Percentiles rank a stretch among this genome's conserved stretches.
phyloP scores from a whole-genome alignment of 2,113 vertebrate genomes.

The Microcebus jonahi region DNA sequence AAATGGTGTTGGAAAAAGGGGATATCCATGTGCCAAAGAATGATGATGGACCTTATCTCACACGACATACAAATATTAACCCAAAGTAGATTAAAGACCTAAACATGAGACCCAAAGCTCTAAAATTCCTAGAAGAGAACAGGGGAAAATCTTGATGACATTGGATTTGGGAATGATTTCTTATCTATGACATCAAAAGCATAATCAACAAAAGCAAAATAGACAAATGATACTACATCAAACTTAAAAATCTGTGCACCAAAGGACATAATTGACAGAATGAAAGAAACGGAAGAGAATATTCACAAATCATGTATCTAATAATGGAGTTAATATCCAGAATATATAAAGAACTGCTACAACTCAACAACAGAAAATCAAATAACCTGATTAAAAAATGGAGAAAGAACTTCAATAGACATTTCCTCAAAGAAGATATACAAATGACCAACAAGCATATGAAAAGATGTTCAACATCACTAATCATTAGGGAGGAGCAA shows the following conservation, averaged over 20 bases:
- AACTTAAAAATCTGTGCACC: background rate
- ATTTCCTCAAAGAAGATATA: background rate
- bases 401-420: background rate
- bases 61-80: background rate
- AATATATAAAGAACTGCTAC: background rate
- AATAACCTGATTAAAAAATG: background rate
- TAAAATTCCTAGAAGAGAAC: background rate
- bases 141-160: background rate
- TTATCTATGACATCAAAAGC: background rate
- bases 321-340: background rate
- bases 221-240: background rate
- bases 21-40: background rate
- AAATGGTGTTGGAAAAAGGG: background rate
- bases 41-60: background rate
- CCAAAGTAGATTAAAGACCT: background rate
- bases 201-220: background rate
- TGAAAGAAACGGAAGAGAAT: background rate
- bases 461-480: background rate
- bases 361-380: background rate
- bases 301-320: background rate
- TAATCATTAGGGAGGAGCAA: background rate
- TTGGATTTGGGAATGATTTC: background rate
- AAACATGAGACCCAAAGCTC: background rate
- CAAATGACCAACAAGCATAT: background rate
- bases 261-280: background rate